Evolutionary conservation across 2,797 vertebrate species (phyloP).

Genomic region (Phaenicophaeus curvirostris): DNA sequence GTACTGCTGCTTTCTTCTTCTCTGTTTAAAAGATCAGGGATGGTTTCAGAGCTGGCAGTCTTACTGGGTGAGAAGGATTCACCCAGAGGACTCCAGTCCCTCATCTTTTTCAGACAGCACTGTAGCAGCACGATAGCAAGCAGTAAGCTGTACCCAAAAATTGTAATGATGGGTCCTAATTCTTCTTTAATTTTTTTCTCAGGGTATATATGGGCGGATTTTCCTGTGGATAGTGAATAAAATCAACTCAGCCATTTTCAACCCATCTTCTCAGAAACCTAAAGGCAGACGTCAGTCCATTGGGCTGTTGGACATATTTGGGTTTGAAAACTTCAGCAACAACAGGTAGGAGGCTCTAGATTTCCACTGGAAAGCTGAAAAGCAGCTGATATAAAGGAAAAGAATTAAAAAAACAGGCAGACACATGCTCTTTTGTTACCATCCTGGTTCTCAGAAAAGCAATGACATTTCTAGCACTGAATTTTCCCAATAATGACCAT

Average conservation of each 20-base stretch:
- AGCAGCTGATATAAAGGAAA: background rate
- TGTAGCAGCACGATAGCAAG: background rate
- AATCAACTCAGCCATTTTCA: conserved; percentile 90
- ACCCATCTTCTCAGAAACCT: conserved; percentile 74
- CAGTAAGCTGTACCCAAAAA: background rate
- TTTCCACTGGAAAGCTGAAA: background rate
- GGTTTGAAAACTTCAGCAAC: conserved; percentile 94
- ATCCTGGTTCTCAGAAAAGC: background rate
- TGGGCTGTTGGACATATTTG: conserved; percentile 96
- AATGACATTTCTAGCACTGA: background rate
- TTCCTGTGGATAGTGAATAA: conserved; percentile 96
- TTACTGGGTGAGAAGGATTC: background rate
- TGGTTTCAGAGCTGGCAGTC: background rate
- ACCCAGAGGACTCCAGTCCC: background rate
- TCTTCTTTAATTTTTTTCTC: background rate
- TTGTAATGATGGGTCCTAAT: background rate
- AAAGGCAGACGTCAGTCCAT: conserved; percentile 78
- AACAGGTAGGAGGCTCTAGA: conserved; percentile 86
- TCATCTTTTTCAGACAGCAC: background rate
- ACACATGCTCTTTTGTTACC: background rate
- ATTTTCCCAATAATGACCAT: background rate
- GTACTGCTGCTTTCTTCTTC: conserved; percentile 66
- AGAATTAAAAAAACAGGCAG: background rate
- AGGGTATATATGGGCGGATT: conserved; percentile 93
- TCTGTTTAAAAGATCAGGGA: background rate